Evolutionary conservation across 2,797 vertebrate genomes (phyloP).

Genomic region (Schizopygopsis pylzovi): DNA sequence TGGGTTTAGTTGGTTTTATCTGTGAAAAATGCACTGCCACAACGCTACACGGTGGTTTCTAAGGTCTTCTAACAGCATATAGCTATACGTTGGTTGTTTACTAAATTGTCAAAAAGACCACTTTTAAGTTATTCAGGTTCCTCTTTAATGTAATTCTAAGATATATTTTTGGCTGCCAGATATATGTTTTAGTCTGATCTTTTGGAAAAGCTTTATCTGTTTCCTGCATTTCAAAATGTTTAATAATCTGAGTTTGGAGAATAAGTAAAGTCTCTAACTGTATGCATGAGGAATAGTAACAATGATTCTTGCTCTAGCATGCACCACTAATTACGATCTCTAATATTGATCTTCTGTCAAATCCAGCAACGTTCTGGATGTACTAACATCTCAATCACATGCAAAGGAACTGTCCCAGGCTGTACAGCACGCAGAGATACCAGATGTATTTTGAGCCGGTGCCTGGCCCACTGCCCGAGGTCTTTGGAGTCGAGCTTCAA

Average conservation of each 20-base stretch:
- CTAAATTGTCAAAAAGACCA: neutral
- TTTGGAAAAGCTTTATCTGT: neutral
- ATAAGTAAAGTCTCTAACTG: neutral
- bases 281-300: neutral
- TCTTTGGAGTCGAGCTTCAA: slow-evolving; percentile 11
- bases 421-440: slow-evolving; percentile 13
- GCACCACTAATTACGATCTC: neutral
- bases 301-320: neutral
- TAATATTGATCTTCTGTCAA: slow-evolving; percentile 6
- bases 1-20: neutral
- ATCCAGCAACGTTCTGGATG: slow-evolving; percentile 22
- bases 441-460: slow-evolving; percentile 27
- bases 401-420: slow-evolving; percentile 2
- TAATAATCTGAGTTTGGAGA: neutral
- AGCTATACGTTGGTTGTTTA: neutral
- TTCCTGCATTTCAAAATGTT: slow-evolving; percentile 2
- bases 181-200: neutral
- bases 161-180: neutral
- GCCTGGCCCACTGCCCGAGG: slow-evolving; percentile 7
- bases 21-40: neutral
- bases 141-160: neutral
- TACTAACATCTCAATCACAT: slow-evolving; percentile 39
- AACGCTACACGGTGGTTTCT: neutral
- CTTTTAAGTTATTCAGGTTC: neutral
- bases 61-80: neutral